A percentile compares a stretch with the other conserved stretches of the same genome.
phyloP scores from a whole-genome alignment of 2,797 vertebrate genomes.

The Tapirus indicus region DNA sequence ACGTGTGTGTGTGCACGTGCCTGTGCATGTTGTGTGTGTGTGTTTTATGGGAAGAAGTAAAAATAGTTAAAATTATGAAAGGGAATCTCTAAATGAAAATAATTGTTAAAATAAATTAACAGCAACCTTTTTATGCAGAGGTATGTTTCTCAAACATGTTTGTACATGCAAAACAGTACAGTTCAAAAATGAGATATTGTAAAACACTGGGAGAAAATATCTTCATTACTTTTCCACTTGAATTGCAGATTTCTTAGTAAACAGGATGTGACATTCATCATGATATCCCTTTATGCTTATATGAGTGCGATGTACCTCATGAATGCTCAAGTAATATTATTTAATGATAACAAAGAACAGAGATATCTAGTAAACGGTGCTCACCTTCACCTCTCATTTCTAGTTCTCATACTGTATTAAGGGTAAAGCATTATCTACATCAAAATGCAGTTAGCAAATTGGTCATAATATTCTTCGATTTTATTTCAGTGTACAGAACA shows the following conservation, averaged over 20 bases:
- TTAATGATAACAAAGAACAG: background rate
- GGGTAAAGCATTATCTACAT: background rate
- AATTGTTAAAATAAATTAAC: conserved; percentile 2
- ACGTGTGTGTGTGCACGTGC: background rate
- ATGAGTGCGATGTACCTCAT: background rate
- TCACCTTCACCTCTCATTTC: background rate
- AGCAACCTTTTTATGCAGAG: background rate
- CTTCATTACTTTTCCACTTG: background rate
- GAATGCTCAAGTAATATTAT: background rate
- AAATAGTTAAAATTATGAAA: conserved; percentile 6
- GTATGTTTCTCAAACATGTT: background rate
- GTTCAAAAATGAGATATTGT: background rate
- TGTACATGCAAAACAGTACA: background rate
- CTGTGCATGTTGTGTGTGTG: background rate
- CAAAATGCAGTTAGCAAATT: background rate
- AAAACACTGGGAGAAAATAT: conserved; percentile 10
- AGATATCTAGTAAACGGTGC: background rate
- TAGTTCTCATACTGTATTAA: background rate
- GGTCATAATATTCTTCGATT: background rate
- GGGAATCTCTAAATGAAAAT: background rate
- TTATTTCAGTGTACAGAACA: background rate
- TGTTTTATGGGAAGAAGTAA: conserved; percentile 16
- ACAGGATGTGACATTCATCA: background rate
- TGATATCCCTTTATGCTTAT: background rate
- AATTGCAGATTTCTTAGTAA: conserved; percentile 1